A percentile compares a stretch with the other conserved stretches of the same genome.
Conservation (phyloP, 2,888 invertebrate genomes). For the Tupiocoris notatus region DNA sequence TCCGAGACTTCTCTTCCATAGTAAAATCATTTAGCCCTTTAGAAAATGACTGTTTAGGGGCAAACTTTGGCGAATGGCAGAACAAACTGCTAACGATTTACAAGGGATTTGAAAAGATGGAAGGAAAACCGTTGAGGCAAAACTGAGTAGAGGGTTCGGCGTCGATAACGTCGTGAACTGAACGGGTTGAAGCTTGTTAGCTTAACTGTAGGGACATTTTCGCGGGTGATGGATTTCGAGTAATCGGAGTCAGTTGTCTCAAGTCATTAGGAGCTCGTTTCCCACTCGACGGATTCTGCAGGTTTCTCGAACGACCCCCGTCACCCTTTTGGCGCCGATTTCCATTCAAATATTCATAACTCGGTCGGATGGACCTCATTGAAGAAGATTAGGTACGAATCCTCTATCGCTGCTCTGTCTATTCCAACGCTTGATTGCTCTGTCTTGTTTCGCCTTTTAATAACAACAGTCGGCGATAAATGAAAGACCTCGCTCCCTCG, state of each 20-base stretch:
- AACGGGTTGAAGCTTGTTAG: constrained; percentile 26
- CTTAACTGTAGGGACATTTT: constrained; percentile 35
- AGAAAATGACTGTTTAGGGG: constrained; percentile 10
- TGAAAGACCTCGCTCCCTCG: not conserved
- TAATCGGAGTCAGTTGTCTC: constrained; percentile 40
- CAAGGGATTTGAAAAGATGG: constrained; percentile 1
- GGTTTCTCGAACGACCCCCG: not conserved
- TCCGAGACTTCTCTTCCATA: not conserved
- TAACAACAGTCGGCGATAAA: constrained; percentile 8
- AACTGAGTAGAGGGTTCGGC: not conserved
- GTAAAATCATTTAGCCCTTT: constrained; percentile 26
- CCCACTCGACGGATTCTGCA: not conserved
- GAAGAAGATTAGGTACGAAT: constrained; percentile 32
- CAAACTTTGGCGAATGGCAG: not conserved
- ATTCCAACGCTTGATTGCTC: constrained; percentile 27
- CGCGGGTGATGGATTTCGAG: constrained; percentile 34
- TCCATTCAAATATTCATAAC: constrained; percentile 42
- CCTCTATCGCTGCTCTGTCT: not conserved
- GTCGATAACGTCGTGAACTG: not conserved
- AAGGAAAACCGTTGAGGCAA: not conserved
- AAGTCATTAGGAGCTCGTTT: constrained; percentile 33
- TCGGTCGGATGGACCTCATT: constrained; percentile 26
- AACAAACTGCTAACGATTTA: not conserved
- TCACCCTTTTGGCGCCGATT: not conserved
- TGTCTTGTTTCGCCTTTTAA: constrained; percentile 29